Evolutionary conservation across 2,888 invertebrate genomes (phyloP), one percentile per base, ranked within the genome.

Genomic region (Drosophila ezoana): DNA sequence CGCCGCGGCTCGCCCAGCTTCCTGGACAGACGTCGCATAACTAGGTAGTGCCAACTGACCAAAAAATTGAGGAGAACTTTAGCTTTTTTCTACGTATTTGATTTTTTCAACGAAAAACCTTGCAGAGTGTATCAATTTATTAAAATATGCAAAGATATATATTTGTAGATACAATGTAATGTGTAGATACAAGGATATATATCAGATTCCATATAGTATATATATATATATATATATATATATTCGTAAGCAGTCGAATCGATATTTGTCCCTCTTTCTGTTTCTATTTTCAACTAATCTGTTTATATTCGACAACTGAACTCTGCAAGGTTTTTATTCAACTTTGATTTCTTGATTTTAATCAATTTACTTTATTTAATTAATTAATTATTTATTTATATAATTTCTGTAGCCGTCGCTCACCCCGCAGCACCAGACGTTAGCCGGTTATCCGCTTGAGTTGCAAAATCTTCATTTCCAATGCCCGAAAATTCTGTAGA

Each of bases 1-100:
- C 95, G 98, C 69, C 96, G 96, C 83, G 98, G 98, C 44, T 98
- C 98, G 62, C 98, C 98, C 18, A 97, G 97, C 92, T 98, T 98
- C 93, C 93, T 98, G 71, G 98, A 98, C 93, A 94, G 98, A 85
- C 94, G 98, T 65, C 95, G 98, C 82, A 98, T 98, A 90, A 98
- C 98, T 84, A 98, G 98, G 98, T 98, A 95, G 93, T 10, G 16
- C 33, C 33, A 38, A 8, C 33, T 11, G 1, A 41, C 2, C 11
- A 48, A 20, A 48, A 20, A 13, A 41, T 2, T 10, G 52, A 10
- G 16, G 18, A 23, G 23, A 18, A 10, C 1, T 45, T 13, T 23
- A 1, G 1, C 16, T 32, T 51, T n/a, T 45, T 4, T 33, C 18
- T 23, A 2, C 37, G 16, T 56, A 32, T 51, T 28, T 37, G 1